Evolutionary conservation across 2,113 vertebrate genomes (phyloP).

Genomic region (Spea bombifrons): DNA sequence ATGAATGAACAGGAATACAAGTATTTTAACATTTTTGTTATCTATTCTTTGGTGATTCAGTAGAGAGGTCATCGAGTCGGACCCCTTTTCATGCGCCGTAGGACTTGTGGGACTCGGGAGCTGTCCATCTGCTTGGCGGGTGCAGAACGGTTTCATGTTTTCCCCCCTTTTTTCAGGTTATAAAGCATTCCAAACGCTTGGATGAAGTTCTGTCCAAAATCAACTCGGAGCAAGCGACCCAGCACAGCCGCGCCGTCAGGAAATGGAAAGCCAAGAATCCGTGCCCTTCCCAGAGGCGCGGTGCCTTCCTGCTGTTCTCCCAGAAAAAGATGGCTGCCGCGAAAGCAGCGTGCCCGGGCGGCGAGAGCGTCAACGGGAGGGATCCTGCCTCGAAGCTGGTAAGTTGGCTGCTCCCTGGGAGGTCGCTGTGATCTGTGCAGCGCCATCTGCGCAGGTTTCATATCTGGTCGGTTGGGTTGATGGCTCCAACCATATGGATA

Average conservation of each 20-base stretch:
- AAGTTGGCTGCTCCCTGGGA: not conserved
- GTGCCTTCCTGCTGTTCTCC: conserved; percentile 82
- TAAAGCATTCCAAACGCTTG: conserved; percentile 77
- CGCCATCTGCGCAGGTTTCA: no score
- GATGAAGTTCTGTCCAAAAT: conserved; percentile 77
- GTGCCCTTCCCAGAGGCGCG: conserved; percentile 59
- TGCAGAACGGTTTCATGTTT: not conserved
- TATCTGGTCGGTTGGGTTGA: no score
- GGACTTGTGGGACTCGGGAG: no score
- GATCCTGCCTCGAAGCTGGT: conserved; percentile 71
- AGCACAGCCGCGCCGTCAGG: conserved; percentile 75
- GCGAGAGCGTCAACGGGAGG: conserved; percentile 58
- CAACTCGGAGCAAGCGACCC: conserved; percentile 68
- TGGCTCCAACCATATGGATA: no score
- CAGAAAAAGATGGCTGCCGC: conserved; percentile 76
- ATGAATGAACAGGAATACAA: no score
- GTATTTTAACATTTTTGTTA: no score
- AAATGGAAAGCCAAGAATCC: conserved; percentile 78
- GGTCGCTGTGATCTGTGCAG: no score
- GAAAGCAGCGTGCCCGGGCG: conserved; percentile 55
- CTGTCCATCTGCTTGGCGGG: no score
- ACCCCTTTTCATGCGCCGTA: no score
- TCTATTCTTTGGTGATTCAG: no score
- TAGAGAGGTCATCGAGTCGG: no score
- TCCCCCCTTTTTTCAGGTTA: conserved; percentile 66